Conservation (phyloP, 1,140 invertebrate genomes). For the Trachymyrmex septentrionalis region DNA sequence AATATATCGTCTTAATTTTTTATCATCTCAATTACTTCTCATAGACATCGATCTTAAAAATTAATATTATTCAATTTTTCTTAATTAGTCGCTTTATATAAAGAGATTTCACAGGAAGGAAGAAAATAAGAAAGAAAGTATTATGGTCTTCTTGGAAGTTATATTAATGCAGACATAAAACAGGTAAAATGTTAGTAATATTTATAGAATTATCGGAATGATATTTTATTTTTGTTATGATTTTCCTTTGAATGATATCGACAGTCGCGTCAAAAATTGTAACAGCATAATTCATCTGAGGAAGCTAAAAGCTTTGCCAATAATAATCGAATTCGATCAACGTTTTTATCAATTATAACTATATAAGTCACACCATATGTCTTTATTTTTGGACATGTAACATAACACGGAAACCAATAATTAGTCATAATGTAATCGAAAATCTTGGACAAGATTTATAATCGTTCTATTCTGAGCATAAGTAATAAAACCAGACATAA, state of each 20-base stretch:
- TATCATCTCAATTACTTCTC: background rate
- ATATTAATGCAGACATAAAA: background rate
- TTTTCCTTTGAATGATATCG: conserved; percentile 1
- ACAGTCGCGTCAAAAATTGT: background rate
- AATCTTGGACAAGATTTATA: background rate
- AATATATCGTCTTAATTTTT: background rate
- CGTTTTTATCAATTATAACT: background rate
- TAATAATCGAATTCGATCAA: conserved; percentile 5
- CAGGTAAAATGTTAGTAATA: background rate
- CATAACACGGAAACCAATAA: background rate
- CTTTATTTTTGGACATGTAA: conserved; percentile 2
- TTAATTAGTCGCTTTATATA: background rate
- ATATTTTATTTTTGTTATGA: background rate
- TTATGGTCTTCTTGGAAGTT: background rate
- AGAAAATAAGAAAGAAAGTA: background rate
- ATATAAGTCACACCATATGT: background rate
- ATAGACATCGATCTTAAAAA: background rate
- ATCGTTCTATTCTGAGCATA: background rate
- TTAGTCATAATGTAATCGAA: background rate
- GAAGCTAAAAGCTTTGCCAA: conserved; percentile 5
- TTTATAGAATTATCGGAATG: background rate
- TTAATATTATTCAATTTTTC: background rate
- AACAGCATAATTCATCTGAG: conserved; percentile 1
- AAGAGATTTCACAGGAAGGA: background rate
- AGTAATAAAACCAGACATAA: background rate